These are phyloP conservation scores for Lasioglossum morio DNA, from an alignment of 2,888 invertebrate species.

Conservation along the genomic window DNA sequence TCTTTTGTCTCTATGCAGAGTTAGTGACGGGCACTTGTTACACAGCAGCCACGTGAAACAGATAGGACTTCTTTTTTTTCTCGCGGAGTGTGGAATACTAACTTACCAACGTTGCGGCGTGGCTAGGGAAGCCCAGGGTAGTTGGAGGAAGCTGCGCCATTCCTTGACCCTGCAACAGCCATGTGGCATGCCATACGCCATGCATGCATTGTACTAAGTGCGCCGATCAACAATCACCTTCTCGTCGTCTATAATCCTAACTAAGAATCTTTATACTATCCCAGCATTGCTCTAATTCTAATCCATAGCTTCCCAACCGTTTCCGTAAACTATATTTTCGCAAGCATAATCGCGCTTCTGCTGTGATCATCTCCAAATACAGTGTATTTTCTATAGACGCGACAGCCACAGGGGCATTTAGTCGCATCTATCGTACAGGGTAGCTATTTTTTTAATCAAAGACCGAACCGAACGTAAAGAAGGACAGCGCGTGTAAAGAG, in stretches of 20 bases:
- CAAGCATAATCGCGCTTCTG: neutral
- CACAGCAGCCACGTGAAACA: conserved; percentile 4
- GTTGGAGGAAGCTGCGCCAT: conserved; percentile 84
- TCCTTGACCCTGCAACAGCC: conserved; percentile 85
- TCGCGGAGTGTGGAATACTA: conserved; percentile 25
- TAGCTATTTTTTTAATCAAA: no score
- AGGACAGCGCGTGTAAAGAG: no score
- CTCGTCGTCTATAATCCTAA: conserved; percentile 23
- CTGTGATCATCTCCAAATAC: neutral
- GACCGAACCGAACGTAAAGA: no score
- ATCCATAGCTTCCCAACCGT: neutral
- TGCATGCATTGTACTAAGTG: conserved; percentile 83
- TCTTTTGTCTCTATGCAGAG: neutral
- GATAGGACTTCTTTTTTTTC: conserved; percentile 23
- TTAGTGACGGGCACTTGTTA: conserved; percentile 13
- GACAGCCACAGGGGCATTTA: no score
- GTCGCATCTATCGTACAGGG: no score
- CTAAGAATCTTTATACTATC: conserved; percentile 6
- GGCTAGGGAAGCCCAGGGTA: conserved; percentile 80
- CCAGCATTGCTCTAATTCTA: conserved; percentile 7
- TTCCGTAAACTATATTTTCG: neutral
- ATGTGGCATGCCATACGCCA: conserved; percentile 78
- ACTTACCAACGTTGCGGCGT: conserved; percentile 82
- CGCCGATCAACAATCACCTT: conserved; percentile 67
- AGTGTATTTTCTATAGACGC: no score